Conservation (phyloP, 1,140 invertebrate genomes). For the Melitaea cinxia region DNA sequence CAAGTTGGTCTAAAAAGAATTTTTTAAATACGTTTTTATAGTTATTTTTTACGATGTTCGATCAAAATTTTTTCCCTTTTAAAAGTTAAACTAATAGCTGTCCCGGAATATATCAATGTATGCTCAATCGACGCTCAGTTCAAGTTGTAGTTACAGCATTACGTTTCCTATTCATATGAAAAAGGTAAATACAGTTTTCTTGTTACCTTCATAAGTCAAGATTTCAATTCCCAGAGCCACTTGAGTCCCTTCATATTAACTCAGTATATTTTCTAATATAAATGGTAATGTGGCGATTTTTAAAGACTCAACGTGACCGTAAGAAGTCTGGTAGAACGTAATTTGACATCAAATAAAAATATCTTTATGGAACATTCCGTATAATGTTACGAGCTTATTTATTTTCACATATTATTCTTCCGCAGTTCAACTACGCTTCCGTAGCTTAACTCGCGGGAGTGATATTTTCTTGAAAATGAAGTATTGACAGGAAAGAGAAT, state of each 20-base stretch:
- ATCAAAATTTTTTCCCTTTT: too few relatives aligned
- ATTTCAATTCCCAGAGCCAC: conserved; percentile 17
- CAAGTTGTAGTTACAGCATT: neutral
- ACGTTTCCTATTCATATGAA: neutral
- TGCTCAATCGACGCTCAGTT: neutral
- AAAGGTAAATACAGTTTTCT: conserved; percentile 10
- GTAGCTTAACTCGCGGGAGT: too few relatives aligned
- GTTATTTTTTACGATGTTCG: too few relatives aligned
- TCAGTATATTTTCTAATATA: conserved; percentile 71
- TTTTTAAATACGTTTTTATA: too few relatives aligned
- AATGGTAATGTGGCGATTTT: conserved; percentile 66
- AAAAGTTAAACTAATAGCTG: too few relatives aligned
- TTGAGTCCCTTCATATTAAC: conserved; percentile 4
- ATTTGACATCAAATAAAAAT: conserved; percentile 45
- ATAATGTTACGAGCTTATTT: conserved; percentile 31
- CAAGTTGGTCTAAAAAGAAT: too few relatives aligned
- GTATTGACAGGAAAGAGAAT: too few relatives aligned
- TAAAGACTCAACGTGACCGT: conserved; percentile 41
- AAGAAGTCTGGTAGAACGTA: conserved; percentile 37
- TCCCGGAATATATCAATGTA: neutral
- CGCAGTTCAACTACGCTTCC: conserved; percentile 9
- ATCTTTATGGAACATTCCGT: conserved; percentile 32
- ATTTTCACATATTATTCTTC: conserved; percentile 11
- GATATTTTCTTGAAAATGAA: too few relatives aligned
- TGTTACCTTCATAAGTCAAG: conserved; percentile 15